These are phyloP conservation scores for Hypotaenidia okinawae DNA, from an alignment of 2,797 vertebrate genomes.

Conservation along the genomic window DNA sequence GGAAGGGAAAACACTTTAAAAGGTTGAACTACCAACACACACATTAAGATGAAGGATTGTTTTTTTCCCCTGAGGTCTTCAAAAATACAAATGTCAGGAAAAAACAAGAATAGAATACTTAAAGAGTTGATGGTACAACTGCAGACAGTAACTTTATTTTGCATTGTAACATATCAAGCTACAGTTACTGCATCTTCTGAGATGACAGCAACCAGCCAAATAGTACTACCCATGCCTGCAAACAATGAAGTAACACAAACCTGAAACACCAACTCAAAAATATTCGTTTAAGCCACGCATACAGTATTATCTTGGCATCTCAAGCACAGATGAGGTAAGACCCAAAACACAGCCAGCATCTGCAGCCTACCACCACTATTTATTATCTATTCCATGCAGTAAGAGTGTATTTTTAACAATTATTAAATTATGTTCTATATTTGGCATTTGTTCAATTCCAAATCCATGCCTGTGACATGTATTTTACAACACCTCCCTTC, in stretches of 20 bases:
- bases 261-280: neutral
- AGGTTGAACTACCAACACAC: neutral
- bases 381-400: neutral
- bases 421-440: neutral
- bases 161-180: fast-evolving
- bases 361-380: neutral
- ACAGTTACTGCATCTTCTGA: neutral
- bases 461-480: neutral
- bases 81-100: neutral
- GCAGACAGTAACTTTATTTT: neutral
- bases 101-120: neutral
- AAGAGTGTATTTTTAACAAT: fast-evolving
- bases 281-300: neutral
- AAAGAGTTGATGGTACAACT: neutral
- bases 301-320: neutral
- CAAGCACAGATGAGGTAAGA: neutral
- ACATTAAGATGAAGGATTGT: neutral
- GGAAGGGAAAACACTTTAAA: neutral
- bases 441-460: neutral
- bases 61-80: neutral
- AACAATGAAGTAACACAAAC: neutral
- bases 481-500: neutral
- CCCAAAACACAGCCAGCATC: neutral
- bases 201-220: neutral
- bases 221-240: neutral